phyloP scores from a whole-genome alignment of 2,113 vertebrate species.

The Pituophis catenifer region DNA sequence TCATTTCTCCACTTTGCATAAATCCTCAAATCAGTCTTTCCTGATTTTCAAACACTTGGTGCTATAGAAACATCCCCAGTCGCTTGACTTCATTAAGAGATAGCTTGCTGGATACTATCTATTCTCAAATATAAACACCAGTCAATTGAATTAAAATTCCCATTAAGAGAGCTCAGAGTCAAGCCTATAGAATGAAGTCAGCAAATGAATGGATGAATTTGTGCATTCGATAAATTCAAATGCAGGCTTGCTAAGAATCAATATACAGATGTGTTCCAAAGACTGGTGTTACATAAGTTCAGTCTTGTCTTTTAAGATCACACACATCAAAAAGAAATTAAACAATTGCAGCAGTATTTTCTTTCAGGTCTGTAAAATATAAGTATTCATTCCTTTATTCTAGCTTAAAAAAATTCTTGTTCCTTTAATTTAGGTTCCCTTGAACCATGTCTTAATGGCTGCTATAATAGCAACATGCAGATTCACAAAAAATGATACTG shows the following conservation, averaged over 20 bases:
- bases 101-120: not conserved
- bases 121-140: not conserved
- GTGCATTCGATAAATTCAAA: not conserved
- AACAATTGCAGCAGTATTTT: not conserved
- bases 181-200: not conserved
- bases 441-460: constrained; percentile 2
- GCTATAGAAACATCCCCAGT: not conserved
- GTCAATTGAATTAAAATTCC: not conserved
- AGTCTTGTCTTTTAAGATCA: not conserved
- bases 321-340: not conserved
- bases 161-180: not conserved
- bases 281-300: not conserved
- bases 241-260: not conserved
- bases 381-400: not conserved
- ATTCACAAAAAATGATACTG: constrained; percentile 1
- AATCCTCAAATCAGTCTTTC: not conserved
- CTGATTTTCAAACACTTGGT: not conserved
- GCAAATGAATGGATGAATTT: not conserved
- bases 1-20: not conserved
- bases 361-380: not conserved
- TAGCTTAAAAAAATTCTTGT: not conserved
- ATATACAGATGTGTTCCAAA: not conserved
- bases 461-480: not conserved
- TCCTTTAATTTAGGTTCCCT: not conserved
- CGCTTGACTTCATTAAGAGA: not conserved